Base-by-base conservation (phyloP, 2,797 vertebrate genomes). In the Protonibea diacanthus region DNA sequence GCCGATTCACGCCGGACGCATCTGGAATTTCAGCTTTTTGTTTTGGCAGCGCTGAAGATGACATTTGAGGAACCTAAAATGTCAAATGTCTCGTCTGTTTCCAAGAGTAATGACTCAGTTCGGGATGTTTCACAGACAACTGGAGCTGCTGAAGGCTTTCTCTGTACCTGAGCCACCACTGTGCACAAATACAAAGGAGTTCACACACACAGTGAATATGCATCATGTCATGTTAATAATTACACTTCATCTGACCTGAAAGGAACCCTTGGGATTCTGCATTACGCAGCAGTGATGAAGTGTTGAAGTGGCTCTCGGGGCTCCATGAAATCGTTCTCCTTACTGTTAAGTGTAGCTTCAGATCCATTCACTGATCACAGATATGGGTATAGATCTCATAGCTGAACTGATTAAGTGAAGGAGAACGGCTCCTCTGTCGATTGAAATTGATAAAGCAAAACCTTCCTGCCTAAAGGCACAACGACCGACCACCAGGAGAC, bases 81-180 rank as follows among this genome's bases (percentile, higher is more conserved):
- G 82, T 81, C 78, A 80, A 65, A 65, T 47, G 23, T 69, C 51
- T 74, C 18, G 47, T 77, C 47, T 61, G 21, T 40, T 52, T 67
- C 62, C 45, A 71, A 62, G 21, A 83, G 53, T 56, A 55, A 59
- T 75, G 33, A 56, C 5, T 44, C 10, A 10, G n/a, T 72, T 68
- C 55, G 1, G 23, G 23, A 56, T 29, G 23, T 40, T 63, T 44
- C 3, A 20, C 42, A 57, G 51, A 68, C 25, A 27, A 2, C 12
- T 1, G 7, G 7, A 5, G 13, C 45, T 17, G 42, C 6, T 7
- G 11, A 60, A 17, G 18, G 29, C 29, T 29, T 23, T 44, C 55
- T 55, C 10, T 48, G 2, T 65, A 20, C 2, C 12, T 7, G 17
- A 21, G 17, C 17, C 20, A 38, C 17, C 51, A 38, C 25, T 3